Percentiles rank a stretch among this genome's conserved stretches.
These are phyloP conservation scores for Fulmarus glacialis DNA, from an alignment of 2,113 vertebrate species.

Conservation along the genomic window DNA sequence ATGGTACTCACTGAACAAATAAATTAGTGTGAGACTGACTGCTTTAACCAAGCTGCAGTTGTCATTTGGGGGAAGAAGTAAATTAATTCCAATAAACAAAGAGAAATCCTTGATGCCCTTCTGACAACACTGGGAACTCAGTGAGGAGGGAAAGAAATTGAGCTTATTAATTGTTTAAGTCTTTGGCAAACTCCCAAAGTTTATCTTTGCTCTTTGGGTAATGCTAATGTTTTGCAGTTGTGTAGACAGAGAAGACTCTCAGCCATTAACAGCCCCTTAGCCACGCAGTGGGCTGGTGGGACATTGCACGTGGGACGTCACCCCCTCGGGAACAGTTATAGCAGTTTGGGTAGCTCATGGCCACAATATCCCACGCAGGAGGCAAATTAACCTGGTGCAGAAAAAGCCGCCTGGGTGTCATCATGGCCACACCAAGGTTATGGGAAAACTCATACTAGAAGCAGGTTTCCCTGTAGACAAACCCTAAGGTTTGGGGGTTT, in stretches of 20 bases:
- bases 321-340: neutral
- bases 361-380: neutral
- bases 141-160: neutral
- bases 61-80: slow-evolving; percentile 42
- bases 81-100: slow-evolving; percentile 64
- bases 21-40: slow-evolving; percentile 53
- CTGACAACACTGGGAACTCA: slow-evolving; percentile 18
- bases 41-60: slow-evolving; percentile 28
- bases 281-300: accelerated
- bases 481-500: neutral
- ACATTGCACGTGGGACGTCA: neutral
- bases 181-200: slow-evolving; percentile 9
- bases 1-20: slow-evolving; percentile 58
- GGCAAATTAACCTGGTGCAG: neutral
- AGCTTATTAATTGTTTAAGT: slow-evolving; percentile 63
- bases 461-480: accelerated
- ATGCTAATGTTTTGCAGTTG: neutral
- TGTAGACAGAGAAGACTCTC: neutral
- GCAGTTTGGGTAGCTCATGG: neutral
- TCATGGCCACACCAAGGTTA: neutral
- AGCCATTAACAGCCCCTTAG: neutral
- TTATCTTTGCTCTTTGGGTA: slow-evolving; percentile 1
- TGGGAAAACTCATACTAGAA: neutral
- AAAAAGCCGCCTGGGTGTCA: neutral
- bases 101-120: slow-evolving; percentile 1